Evolutionary conservation across 1,140 invertebrate genomes (phyloP).

Genomic region (Atta cephalotes): DNA sequence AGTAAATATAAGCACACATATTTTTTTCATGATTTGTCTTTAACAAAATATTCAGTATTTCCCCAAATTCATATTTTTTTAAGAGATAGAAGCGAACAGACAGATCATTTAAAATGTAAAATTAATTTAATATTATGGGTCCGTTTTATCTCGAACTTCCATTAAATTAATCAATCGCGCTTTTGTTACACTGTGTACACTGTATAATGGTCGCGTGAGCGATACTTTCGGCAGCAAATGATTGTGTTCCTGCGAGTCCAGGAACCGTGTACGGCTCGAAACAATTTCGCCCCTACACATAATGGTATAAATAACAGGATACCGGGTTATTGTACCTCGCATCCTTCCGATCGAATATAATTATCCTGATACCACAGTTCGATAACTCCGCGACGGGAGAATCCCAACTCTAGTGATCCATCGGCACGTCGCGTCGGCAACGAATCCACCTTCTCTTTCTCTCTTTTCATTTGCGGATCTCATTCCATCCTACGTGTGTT

Average conservation of each 20-base stretch:
- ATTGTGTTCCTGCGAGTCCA: conserved; percentile 49
- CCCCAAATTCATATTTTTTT: background rate
- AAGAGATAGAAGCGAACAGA: background rate
- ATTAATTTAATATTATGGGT: background rate
- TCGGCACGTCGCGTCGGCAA: conserved; percentile 48
- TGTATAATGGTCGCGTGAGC: conserved; percentile 23
- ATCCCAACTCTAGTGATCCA: conserved; percentile 57
- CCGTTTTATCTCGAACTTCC: background rate
- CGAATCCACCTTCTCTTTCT: background rate
- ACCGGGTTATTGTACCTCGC: conserved; percentile 64
- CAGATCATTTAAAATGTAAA: background rate
- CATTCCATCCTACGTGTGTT: background rate
- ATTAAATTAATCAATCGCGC: conserved; percentile 47
- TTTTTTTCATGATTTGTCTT: background rate
- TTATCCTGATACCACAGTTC: conserved; percentile 67
- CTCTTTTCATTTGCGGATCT: background rate
- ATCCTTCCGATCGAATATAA: conserved; percentile 72
- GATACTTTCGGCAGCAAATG: conserved; percentile 48
- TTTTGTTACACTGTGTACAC: background rate
- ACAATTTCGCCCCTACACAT: conserved; percentile 57
- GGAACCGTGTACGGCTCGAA: conserved; percentile 39
- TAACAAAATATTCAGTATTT: background rate
- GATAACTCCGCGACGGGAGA: conserved; percentile 63
- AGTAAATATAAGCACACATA: conserved; percentile 21
- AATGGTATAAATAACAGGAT: conserved; percentile 58